Evolutionary conservation across 2,888 invertebrate genomes (phyloP).

Genomic region (Branchipolynoe longqiensis): DNA sequence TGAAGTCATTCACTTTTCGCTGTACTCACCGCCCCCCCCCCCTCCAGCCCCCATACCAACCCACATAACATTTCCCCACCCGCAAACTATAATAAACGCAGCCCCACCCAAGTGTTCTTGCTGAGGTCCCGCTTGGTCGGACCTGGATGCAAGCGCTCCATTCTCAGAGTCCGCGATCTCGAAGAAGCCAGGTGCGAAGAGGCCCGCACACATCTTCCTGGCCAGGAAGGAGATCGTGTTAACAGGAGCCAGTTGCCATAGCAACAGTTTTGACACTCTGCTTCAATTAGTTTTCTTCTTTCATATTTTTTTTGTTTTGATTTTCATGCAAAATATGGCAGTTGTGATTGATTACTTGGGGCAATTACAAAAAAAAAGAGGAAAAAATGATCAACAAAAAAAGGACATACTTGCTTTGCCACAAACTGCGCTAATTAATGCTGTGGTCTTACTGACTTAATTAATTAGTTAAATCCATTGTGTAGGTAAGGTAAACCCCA

Average conservation of each 20-base stretch:
- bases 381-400: neutral
- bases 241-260: neutral
- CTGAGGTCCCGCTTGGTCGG: too few species aligned
- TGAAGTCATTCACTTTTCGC: neutral
- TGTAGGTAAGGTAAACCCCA: constrained; percentile 36
- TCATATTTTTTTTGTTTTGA: too few species aligned
- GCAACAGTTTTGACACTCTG: constrained; percentile 41
- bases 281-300: too few species aligned
- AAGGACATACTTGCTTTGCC: neutral
- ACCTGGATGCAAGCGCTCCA: too few species aligned
- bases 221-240: too few species aligned
- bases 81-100: too few species aligned
- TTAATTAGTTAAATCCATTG: neutral
- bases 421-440: constrained; percentile 19
- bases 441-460: neutral
- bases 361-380: constrained; percentile 14
- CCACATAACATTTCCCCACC: too few species aligned
- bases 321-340: constrained; percentile 56
- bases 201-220: too few species aligned
- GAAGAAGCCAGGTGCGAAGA: neutral
- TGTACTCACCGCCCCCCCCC: too few species aligned
- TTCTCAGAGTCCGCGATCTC: too few species aligned
- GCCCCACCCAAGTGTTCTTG: too few species aligned
- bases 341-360: constrained; percentile 39
- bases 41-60: too few species aligned